Evolutionary conservation across 2,113 vertebrate species (phyloP).

Genomic region (Leptodactylus fuscus): DNA sequence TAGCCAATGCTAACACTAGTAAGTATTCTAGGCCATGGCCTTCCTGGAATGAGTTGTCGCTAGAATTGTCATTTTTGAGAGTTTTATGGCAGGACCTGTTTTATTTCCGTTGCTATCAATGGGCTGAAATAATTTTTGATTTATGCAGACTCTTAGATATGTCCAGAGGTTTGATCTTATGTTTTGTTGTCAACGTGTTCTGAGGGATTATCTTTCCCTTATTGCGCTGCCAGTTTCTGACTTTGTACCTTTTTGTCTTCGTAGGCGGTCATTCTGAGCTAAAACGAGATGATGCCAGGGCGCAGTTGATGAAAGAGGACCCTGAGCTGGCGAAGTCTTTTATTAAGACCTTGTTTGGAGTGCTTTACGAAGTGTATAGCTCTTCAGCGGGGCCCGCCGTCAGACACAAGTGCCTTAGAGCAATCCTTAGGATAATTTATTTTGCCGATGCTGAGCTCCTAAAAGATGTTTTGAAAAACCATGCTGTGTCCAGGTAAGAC

Average conservation of each 20-base stretch:
- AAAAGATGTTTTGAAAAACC: constrained; percentile 98
- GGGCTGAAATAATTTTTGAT: too few species aligned
- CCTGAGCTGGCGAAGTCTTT: constrained; percentile 98
- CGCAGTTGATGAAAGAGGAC: constrained; percentile 98
- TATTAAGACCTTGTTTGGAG: constrained; percentile 98
- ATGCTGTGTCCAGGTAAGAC: constrained; percentile 94
- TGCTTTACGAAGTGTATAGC: constrained; percentile 99
- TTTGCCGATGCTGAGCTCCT: constrained; percentile 98
- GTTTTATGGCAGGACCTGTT: too few species aligned
- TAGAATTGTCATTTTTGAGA: too few species aligned
- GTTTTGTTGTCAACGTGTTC: too few species aligned
- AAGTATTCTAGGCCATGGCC: constrained; percentile 66
- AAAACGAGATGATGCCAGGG: constrained; percentile 95
- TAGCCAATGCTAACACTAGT: constrained; percentile 96
- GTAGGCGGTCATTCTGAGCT: constrained; percentile 92
- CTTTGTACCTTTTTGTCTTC: constrained; percentile 13
- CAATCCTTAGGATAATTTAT: constrained; percentile 99
- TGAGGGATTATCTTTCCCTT: too few species aligned
- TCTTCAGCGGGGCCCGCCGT: constrained; percentile 98
- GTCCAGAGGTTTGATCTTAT: too few species aligned
- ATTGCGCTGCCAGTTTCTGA: background rate
- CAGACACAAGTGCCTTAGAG: constrained; percentile 99
- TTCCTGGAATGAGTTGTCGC: background rate
- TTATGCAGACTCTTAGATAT: too few species aligned
- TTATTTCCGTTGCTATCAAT: too few species aligned